A percentile compares a stretch with the other conserved stretches of the same genome.
Evolutionary conservation across 2,888 invertebrate species (phyloP).

Genomic region (Lingula anatina): DNA sequence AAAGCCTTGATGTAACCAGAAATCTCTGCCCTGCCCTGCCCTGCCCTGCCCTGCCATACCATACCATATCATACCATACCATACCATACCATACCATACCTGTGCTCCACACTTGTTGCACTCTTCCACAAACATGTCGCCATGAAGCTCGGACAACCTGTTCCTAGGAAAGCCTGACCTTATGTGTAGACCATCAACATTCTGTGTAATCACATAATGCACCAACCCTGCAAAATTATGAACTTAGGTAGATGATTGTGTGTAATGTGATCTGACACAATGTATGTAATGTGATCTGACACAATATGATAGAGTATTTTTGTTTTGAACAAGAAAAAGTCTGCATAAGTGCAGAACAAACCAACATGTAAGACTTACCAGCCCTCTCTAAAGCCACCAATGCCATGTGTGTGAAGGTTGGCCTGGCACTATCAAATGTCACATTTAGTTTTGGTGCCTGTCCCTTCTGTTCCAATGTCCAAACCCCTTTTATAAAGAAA

Average conservation of each 20-base stretch:
- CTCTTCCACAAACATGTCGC: conserved; percentile 95
- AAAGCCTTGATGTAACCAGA: too few relatives aligned
- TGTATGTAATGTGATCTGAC: too few relatives aligned
- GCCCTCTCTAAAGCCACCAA: conserved; percentile 71
- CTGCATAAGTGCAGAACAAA: too few relatives aligned
- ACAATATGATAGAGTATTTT: too few relatives aligned
- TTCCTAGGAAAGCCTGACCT: conserved; percentile 79
- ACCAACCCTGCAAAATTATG: conserved; percentile 51
- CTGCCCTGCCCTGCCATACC: too few relatives aligned
- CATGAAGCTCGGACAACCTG: conserved; percentile 87
- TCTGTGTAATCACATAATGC: conserved; percentile 89
- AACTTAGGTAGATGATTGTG: not conserved
- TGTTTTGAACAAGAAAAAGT: too few relatives aligned
- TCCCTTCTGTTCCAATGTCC: conserved; percentile 90
- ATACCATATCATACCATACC: too few relatives aligned
- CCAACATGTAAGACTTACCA: conserved; percentile 34
- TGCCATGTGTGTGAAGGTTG: conserved; percentile 92
- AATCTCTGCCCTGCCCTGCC: too few relatives aligned
- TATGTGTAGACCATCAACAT: conserved; percentile 95
- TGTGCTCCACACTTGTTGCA: conserved; percentile 71
- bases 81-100: conserved; percentile 34
- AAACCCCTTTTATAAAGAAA: conserved; percentile 64
- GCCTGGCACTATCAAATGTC: conserved; percentile 84
- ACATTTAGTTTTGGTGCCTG: conserved; percentile 72
- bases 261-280: conserved; percentile 9